Base-by-base conservation (phyloP, 1,140 invertebrate species). In the Zophobas atratus region DNA sequence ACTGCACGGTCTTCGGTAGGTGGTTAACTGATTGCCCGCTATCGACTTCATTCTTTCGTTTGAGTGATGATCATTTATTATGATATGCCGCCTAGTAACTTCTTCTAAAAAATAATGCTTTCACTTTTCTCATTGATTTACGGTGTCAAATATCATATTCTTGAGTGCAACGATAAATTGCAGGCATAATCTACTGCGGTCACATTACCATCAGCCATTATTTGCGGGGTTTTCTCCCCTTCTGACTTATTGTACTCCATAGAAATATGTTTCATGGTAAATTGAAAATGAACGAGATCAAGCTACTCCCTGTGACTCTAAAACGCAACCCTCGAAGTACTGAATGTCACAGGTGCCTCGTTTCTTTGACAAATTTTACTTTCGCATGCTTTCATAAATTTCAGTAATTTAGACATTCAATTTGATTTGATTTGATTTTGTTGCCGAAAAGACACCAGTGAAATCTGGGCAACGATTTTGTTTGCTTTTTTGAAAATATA, bases 251-350 rank as follows among this genome's bases (percentile, higher is more conserved):
- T 3, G 43, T 39, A 67, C 60, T 67, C 60, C 39, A 20, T 2
- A 67, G 60, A 67, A 67, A 67, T 67, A 43, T 67, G 60, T 67
- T 67, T 67, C 60, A 67, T 43, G 39, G 60, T 41, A 43, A 67
- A 67, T 67, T 67, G 60, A 67, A 67, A 67, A 67, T 43, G 39
- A 67, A 20, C 38, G 39, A 43, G 60, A 67, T 67, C 60, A 41
- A 39, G 6, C 39, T 32, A 48, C 20, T 38, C 39, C 60, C 39
- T 33, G 6, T 39, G 60, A 67, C 39, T 41, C 6, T 67, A 43
- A 67, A 67, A 43, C 33, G 60, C 60, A 43, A 39, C 39, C n/a
- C 20, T 20, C 5, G 38, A 51, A 51, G n/a, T 51, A 51, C 3
- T 51, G n/a, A 51, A 51, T 51, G n/a, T 51, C 49, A 20, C 49